Evolutionary conservation across 2,888 invertebrate species (phyloP).

Genomic region (Prionchulus punctatus): DNA sequence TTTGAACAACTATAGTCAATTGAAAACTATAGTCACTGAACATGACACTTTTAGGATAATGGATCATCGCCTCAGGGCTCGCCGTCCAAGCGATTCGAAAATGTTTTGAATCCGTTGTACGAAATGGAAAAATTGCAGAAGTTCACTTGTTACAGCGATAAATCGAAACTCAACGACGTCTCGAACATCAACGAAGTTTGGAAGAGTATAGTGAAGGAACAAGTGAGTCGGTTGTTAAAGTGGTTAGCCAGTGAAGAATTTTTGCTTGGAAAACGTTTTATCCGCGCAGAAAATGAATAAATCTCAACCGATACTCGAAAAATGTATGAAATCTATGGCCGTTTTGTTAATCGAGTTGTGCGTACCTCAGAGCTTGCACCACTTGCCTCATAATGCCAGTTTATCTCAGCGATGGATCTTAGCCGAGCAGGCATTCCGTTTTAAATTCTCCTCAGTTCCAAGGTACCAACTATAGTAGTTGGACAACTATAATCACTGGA

Average conservation of each 20-base stretch:
- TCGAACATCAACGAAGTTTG: background rate
- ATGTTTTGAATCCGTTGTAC: constrained; percentile 6
- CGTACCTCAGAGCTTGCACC: background rate
- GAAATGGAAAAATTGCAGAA: background rate
- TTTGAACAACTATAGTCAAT: too few species aligned
- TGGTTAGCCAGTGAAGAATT: too few species aligned
- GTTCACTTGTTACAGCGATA: background rate
- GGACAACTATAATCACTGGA: background rate
- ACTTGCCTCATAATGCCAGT: background rate
- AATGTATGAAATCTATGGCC: background rate
- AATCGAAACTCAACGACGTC: background rate
- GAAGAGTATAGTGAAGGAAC: background rate
- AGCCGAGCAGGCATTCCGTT: background rate
- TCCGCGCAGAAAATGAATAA: too few species aligned
- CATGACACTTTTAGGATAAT: too few species aligned
- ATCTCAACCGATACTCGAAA: background rate
- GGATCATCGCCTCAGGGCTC: background rate
- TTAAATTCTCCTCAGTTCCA: background rate
- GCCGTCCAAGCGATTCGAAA: background rate
- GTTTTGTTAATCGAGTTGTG: background rate
- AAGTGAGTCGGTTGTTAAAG: background rate
- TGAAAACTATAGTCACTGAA: too few species aligned
- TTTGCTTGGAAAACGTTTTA: too few species aligned
- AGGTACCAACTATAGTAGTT: too few species aligned
- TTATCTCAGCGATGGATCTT: background rate